Evolutionary conservation across 2,888 invertebrate genomes (phyloP).

Genomic region (Opisthograptis luteolata): DNA sequence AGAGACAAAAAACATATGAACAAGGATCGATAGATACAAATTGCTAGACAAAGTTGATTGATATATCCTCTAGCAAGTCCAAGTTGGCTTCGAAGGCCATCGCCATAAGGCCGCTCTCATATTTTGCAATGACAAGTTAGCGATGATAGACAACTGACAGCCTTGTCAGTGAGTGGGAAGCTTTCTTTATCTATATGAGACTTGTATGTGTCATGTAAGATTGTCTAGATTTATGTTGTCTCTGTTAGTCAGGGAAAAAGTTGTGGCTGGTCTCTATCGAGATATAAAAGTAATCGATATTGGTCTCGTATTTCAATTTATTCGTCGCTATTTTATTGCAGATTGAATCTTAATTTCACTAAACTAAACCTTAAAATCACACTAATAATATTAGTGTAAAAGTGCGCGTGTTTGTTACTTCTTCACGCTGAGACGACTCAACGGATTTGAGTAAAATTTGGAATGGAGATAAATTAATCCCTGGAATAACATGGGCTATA

Average conservation of each 20-base stretch:
- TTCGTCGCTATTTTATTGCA: too few relatives aligned
- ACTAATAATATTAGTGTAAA: too few relatives aligned
- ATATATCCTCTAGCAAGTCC: slow-evolving; percentile 4
- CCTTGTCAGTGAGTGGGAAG: neutral
- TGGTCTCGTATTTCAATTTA: too few relatives aligned
- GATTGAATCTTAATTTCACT: too few relatives aligned
- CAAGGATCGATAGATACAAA: slow-evolving; percentile 6
- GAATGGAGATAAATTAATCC: too few relatives aligned
- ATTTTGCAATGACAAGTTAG: slow-evolving; percentile 11
- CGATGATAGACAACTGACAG: slow-evolving; percentile 7
- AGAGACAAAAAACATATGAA: too few relatives aligned
- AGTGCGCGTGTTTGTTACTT: too few relatives aligned
- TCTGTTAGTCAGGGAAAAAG: neutral
- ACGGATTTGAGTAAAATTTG: too few relatives aligned
- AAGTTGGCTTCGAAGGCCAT: neutral
- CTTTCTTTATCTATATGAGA: neutral
- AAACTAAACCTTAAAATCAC: too few relatives aligned
- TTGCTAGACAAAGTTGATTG: slow-evolving; percentile 10
- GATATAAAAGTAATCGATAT: too few relatives aligned
- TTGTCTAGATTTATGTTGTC: neutral
- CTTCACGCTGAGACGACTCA: too few relatives aligned
- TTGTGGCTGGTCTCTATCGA: neutral
- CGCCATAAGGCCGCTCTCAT: neutral
- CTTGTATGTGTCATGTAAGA: neutral
- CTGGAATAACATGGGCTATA: too few relatives aligned